Percentiles rank a stretch among this genome's conserved stretches.
These are phyloP conservation scores for Gymnodraco acuticeps DNA, from an alignment of 2,797 vertebrate genomes.

Conservation along the genomic window DNA sequence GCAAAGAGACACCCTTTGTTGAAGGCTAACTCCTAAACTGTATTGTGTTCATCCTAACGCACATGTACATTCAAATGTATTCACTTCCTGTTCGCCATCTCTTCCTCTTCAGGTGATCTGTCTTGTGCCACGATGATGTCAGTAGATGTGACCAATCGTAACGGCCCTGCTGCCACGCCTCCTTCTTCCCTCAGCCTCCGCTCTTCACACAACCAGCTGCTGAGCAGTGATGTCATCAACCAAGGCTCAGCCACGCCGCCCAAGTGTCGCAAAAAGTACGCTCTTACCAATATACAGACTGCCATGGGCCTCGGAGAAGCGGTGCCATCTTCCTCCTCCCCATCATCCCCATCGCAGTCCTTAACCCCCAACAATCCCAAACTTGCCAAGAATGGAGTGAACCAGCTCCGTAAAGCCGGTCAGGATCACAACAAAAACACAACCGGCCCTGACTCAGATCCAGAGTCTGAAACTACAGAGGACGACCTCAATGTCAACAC, in stretches of 20 bases:
- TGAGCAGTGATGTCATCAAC: slow-evolving; percentile 91
- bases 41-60: neutral
- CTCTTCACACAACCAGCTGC: slow-evolving; percentile 95
- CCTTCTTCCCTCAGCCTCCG: slow-evolving; percentile 94
- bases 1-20: neutral
- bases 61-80: neutral
- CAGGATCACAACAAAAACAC: slow-evolving; percentile 95
- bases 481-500: slow-evolving; percentile 66
- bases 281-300: slow-evolving; percentile 93
- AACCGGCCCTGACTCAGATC: slow-evolving; percentile 43
- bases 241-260: slow-evolving; percentile 92
- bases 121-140: slow-evolving; percentile 87
- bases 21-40: neutral
- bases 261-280: slow-evolving; percentile 97
- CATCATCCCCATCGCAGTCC: slow-evolving; percentile 75
- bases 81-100: neutral
- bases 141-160: slow-evolving; percentile 91
- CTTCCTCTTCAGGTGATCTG: slow-evolving; percentile 67
- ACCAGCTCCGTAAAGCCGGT: slow-evolving; percentile 94
- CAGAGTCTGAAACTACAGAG: slow-evolving; percentile 48
- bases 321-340: slow-evolving; percentile 73
- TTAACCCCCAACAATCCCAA: slow-evolving; percentile 90
- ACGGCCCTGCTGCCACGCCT: slow-evolving; percentile 88
- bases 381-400: slow-evolving; percentile 95
- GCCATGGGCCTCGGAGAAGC: slow-evolving; percentile 94